These are phyloP conservation scores for Chionis minor DNA, from an alignment of 2,113 vertebrate genomes.

Conservation along the genomic window DNA sequence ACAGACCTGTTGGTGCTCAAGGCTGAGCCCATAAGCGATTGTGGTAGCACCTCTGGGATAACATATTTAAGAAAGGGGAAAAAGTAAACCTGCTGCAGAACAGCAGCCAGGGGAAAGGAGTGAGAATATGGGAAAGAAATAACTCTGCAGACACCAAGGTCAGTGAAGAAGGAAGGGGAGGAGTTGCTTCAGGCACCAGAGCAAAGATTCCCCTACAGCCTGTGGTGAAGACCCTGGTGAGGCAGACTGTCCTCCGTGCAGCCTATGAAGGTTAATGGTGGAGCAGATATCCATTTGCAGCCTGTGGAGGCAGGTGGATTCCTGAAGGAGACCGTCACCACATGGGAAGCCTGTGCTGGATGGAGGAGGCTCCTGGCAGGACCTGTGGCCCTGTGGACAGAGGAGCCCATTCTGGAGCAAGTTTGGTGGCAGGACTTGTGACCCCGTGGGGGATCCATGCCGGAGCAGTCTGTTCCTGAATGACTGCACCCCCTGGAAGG, in stretches of 20 bases:
- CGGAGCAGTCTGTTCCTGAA: neutral
- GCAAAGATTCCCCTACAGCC: neutral
- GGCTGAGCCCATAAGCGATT: neutral
- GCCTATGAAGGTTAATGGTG: neutral
- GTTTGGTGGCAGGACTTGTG: neutral
- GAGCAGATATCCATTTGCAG: neutral
- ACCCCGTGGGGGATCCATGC: neutral
- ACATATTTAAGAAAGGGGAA: too few species aligned
- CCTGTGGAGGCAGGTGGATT: neutral
- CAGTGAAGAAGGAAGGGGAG: neutral
- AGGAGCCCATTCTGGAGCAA: neutral
- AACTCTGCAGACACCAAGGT: neutral
- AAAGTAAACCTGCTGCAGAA: neutral
- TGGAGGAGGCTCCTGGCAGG: neutral
- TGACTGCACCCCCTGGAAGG: neutral
- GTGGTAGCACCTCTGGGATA: neutral
- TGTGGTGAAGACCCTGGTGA: neutral
- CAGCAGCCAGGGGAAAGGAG: neutral
- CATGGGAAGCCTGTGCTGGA: neutral
- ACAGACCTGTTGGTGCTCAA: neutral
- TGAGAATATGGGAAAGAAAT: neutral
- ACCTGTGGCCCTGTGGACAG: neutral
- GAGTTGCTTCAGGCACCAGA: neutral
- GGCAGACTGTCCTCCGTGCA: neutral
- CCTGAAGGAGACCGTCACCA: neutral